Percentiles rank a stretch among this genome's conserved stretches.
phyloP scores from a whole-genome alignment of 2,797 vertebrate genomes.

The Pseudopleuronectes americanus region DNA sequence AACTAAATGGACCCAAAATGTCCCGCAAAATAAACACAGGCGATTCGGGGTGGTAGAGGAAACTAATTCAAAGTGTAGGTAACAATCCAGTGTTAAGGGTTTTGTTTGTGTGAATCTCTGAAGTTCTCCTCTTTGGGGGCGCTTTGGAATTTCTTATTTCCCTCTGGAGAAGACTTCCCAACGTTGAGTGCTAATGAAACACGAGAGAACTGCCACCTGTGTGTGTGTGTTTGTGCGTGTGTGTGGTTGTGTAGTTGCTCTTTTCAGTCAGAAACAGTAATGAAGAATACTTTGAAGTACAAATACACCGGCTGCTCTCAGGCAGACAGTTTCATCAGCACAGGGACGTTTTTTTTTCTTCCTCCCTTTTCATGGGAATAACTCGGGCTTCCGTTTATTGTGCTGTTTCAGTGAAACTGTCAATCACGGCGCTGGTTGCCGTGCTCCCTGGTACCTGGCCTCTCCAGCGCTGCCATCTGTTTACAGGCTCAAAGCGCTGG shows the following conservation, averaged over 20 bases:
- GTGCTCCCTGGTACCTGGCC: constrained; percentile 43
- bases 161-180: background rate
- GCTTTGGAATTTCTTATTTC: background rate
- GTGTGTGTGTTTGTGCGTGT: background rate
- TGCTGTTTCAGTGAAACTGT: constrained; percentile 51
- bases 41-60: constrained; percentile 3
- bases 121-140: background rate
- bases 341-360: constrained; percentile 6
- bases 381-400: constrained; percentile 23
- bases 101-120: constrained; percentile 7
- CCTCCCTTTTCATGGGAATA: constrained; percentile 2
- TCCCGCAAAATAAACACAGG: constrained; percentile 4
- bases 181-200: background rate
- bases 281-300: constrained; percentile 31
- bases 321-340: constrained; percentile 8
- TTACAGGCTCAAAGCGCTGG: constrained; percentile 53
- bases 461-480: constrained; percentile 61
- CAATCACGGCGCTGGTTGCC: constrained; percentile 40
- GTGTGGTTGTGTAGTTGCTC: background rate
- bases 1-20: constrained; percentile 13
- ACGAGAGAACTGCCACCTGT: background rate
- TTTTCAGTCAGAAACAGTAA: constrained; percentile 14
- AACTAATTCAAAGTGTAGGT: constrained; percentile 30
- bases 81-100: constrained; percentile 19
- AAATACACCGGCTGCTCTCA: constrained; percentile 25